These are phyloP conservation scores for Origma solitaria DNA, from an alignment of 2,113 vertebrate species.

Conservation along the genomic window DNA sequence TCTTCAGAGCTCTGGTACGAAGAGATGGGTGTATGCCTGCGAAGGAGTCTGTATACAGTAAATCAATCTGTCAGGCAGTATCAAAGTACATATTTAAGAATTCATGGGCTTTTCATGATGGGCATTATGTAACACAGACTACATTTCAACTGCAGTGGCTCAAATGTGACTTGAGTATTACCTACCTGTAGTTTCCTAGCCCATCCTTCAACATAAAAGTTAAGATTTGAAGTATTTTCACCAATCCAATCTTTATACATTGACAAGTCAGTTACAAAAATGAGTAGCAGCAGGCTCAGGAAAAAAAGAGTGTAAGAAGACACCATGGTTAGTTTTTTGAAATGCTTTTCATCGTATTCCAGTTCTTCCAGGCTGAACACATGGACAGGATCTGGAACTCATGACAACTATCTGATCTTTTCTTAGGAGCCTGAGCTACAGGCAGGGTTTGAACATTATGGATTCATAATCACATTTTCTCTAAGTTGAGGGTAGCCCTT, in stretches of 20 bases:
- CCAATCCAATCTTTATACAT: background rate
- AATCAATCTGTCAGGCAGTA: slow-evolving; percentile 30
- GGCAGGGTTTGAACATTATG: background rate
- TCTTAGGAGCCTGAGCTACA: background rate
- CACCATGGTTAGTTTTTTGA: background rate
- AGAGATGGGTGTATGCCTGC: background rate
- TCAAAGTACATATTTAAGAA: slow-evolving; percentile 31
- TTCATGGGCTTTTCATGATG: slow-evolving; percentile 26
- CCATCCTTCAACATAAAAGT: background rate
- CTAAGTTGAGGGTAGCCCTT: background rate
- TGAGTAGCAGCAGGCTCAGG: background rate
- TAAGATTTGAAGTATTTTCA: background rate
- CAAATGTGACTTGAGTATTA: background rate
- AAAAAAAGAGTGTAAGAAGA: background rate
- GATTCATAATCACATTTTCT: background rate
- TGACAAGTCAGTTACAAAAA: background rate
- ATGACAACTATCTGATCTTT: background rate
- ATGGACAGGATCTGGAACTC: background rate
- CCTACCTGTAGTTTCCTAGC: background rate
- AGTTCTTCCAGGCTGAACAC: background rate
- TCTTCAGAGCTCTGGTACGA: background rate
- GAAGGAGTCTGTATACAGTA: background rate
- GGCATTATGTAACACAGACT: background rate
- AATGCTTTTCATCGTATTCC: background rate
- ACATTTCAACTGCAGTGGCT: background rate